These are phyloP conservation scores for Lepidocyrtoides sp. DNA, from an alignment of 2,888 invertebrate species.

Conservation along the genomic window DNA sequence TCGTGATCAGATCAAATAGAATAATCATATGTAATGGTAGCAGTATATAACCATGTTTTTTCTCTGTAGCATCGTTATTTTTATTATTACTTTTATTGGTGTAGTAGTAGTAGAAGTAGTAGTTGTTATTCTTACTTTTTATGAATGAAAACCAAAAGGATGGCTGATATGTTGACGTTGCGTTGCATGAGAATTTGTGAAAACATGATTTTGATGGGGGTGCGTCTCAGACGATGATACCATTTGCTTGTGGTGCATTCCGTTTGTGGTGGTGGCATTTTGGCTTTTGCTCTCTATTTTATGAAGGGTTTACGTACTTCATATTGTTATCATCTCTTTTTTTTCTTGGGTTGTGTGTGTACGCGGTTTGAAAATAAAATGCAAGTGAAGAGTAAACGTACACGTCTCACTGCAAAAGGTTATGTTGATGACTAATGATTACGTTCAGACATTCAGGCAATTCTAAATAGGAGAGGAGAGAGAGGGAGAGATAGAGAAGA, in stretches of 20 bases:
- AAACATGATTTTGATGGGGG: slow-evolving; percentile 31
- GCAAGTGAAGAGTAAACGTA: not conserved
- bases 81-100: not conserved
- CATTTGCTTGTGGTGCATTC: not conserved
- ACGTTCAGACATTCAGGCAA: slow-evolving; percentile 49
- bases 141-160: slow-evolving; percentile 47
- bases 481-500: not conserved
- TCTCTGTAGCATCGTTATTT: not conserved
- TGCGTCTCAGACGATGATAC: not conserved
- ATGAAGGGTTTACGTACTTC: not conserved
- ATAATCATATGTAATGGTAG: not conserved
- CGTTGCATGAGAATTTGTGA: slow-evolving; percentile 22
- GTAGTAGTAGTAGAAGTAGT: not conserved
- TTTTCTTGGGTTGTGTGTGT: not conserved
- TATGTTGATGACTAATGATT: slow-evolving; percentile 67
- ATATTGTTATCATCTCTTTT: not conserved
- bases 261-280: not conserved
- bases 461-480: not conserved
- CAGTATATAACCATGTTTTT: not conserved
- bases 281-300: slow-evolving; percentile 21
- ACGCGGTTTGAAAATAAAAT: slow-evolving; percentile 4
- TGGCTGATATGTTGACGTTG: not conserved
- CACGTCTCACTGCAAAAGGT: slow-evolving; percentile 19
- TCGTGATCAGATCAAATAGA: not conserved
- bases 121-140: slow-evolving; percentile 21